Conservation (phyloP, 2,797 vertebrate genomes). For the Pangasius djambal region DNA sequence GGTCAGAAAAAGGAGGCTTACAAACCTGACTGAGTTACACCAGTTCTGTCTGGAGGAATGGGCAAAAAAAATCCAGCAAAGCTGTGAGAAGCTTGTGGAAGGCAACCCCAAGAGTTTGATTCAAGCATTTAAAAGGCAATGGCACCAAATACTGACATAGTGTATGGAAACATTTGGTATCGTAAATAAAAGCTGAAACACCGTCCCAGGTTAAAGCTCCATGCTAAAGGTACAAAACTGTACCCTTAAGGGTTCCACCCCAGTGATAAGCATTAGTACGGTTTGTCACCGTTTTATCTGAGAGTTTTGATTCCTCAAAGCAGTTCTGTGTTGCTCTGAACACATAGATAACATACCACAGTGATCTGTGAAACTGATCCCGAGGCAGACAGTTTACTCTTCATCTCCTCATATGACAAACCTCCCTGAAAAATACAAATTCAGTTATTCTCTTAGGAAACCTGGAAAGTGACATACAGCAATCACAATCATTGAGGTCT, state of each 20-base stretch:
- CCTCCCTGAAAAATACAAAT: conserved; percentile 73
- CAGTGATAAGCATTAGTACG: neutral
- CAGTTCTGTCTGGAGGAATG: no score
- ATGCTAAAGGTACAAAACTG: neutral
- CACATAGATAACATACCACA: conserved; percentile 78
- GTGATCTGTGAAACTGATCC: conserved; percentile 79
- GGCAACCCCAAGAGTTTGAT: no score
- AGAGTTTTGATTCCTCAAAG: neutral
- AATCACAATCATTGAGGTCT: neutral
- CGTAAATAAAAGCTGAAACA: neutral
- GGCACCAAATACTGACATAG: no score
- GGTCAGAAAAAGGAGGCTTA: no score
- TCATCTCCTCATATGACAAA: conserved; percentile 84
- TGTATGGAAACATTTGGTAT: neutral
- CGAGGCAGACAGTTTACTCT: conserved; percentile 75
- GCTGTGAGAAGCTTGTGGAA: no score
- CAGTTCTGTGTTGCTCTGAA: conserved; percentile 8
- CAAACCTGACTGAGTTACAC: no score
- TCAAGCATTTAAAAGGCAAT: no score
- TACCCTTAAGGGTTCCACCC: neutral
- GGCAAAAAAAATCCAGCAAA: neutral
- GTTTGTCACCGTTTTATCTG: neutral
- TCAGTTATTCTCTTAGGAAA: neutral
- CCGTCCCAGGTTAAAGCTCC: neutral
- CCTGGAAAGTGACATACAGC: neutral